Base-by-base conservation (phyloP, 2,113 vertebrate species). In the Lampris incognitus region DNA sequence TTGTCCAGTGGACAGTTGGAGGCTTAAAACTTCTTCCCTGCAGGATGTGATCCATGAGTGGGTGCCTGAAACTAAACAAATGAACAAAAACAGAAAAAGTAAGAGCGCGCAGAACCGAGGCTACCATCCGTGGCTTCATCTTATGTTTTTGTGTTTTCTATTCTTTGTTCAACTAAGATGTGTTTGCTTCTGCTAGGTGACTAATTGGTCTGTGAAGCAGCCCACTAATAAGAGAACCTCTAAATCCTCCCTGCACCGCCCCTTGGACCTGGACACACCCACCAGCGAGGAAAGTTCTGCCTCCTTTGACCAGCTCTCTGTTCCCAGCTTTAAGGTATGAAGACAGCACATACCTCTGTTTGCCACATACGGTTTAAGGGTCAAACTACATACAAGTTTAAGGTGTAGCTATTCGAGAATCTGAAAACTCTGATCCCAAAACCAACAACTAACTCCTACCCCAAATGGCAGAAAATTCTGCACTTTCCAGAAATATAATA, bases 191-290 rank as follows among this genome's bases (percentile, higher is more conserved):
- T 60, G 1, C 75, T 94, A 99, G 90, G 98, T 98, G 49, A 93
- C 95, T 72, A 98, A 99, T 80, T 99, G 98, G 98, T 94, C 96
- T 0, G 94, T 96, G 54, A 98, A 98, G 85, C 98, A 98, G 76
- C 97, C 98, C 11, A 94, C 96, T 79, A 97, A 97, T 88, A 99
- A 99, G 90, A 97, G 97, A 84, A 99, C 97, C 10, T 99, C 98
- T 8, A 99, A 99, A 73, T 99, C 97, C 42, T 99, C 98, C 0
- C 84, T 99, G 46, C 98, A 99, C 83, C 97, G 97, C 0, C 98
- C 98, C 13, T 92, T 99, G 55, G 98, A 99, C 70, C 94, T 99
- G 6, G 98, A 99, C 83, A 99, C 97, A 0, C 98, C 98, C 40
- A 97, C 97, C 0, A 98, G 96, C 38, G 98, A 99, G 87, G 98